Evolutionary conservation across 2,797 vertebrate genomes (phyloP).

Genomic region (Cossypha niveicapilla): DNA sequence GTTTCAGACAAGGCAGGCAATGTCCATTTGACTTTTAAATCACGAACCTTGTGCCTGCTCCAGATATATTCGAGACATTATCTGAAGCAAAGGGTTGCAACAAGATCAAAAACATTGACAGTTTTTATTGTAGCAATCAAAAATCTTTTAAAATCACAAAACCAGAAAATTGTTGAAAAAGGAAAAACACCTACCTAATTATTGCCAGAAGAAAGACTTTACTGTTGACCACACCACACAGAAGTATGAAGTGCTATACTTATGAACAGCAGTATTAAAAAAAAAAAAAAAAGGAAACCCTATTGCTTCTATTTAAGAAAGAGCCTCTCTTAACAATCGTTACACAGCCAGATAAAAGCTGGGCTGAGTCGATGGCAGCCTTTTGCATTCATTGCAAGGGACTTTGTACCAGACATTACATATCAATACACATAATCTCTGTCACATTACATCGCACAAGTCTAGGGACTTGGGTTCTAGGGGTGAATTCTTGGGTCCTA

Average conservation of each 20-base stretch:
- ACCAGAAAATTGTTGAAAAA: background rate
- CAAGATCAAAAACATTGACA: background rate
- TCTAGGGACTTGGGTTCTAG: background rate
- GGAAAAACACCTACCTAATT: background rate
- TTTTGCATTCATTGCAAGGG: background rate
- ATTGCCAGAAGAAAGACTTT: background rate
- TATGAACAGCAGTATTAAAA: background rate
- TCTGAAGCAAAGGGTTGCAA: background rate
- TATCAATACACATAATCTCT: background rate
- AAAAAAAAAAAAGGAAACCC: background rate
- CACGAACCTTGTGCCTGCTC: accelerated
- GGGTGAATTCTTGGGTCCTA: background rate
- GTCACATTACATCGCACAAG: background rate
- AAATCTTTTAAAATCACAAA: background rate
- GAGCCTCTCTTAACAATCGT: background rate
- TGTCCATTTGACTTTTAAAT: background rate
- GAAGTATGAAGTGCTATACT: background rate
- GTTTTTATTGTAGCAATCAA: background rate
- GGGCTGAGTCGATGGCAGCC: background rate
- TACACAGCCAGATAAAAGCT: background rate
- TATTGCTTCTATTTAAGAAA: background rate
- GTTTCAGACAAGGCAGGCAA: background rate
- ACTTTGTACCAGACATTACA: background rate
- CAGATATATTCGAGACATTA: background rate
- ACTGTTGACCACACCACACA: background rate